Percentiles rank a stretch among this genome's conserved stretches.
These are phyloP conservation scores for Phoebastria nigripes DNA, from an alignment of 2,797 vertebrate species.

Conservation along the genomic window DNA sequence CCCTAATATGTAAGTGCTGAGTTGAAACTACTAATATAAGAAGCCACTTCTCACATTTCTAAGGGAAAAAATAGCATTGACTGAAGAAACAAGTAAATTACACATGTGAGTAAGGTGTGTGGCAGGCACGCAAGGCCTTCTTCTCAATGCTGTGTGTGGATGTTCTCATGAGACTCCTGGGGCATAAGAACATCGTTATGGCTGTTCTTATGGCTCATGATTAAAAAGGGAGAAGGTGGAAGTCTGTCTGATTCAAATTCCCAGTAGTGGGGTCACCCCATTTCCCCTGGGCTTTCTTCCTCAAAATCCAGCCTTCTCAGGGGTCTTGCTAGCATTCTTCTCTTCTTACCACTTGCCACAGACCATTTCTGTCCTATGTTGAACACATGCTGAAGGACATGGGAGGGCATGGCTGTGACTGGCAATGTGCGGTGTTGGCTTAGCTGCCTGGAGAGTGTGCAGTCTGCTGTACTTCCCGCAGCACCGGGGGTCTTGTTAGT, in stretches of 20 bases:
- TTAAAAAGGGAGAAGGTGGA: background rate
- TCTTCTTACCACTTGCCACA: background rate
- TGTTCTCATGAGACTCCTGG: background rate
- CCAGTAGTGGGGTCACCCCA: background rate
- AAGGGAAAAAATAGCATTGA: background rate
- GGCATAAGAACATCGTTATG: background rate
- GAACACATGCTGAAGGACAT: rapidly evolving
- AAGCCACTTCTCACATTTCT: background rate
- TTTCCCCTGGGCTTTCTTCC: background rate
- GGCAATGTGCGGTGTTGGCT: background rate
- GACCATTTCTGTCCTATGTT: background rate
- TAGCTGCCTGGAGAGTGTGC: background rate
- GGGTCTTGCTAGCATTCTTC: background rate
- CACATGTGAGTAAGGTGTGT: background rate
- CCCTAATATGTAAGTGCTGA: background rate
- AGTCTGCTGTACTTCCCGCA: background rate
- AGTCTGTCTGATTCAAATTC: background rate
- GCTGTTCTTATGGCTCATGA: background rate
- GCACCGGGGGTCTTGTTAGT: background rate
- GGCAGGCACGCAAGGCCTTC: background rate
- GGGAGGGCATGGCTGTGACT: background rate
- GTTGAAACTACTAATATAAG: background rate
- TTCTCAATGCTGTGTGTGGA: background rate
- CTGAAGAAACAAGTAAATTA: background rate
- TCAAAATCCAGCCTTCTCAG: background rate